Evolutionary conservation across 2,113 vertebrate species (phyloP).

Genomic region (Equus quagga): DNA sequence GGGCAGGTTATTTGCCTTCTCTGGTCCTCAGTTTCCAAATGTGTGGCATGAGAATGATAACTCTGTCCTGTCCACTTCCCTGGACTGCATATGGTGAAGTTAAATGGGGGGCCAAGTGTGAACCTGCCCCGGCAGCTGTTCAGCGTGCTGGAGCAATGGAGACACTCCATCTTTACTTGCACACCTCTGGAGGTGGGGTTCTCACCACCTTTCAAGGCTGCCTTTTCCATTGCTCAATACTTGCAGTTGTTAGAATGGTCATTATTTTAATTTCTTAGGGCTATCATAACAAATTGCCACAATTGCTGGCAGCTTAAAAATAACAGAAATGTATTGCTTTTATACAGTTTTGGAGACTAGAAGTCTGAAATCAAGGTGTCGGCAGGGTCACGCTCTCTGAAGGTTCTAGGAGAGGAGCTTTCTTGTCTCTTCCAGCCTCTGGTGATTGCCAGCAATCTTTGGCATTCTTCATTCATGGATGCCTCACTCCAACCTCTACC

Average conservation of each 20-base stretch:
- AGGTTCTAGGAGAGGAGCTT: background rate
- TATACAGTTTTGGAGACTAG: background rate
- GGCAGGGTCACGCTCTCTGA: background rate
- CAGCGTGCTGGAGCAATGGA: background rate
- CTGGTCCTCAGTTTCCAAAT: slow-evolving; percentile 17
- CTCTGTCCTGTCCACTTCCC: background rate
- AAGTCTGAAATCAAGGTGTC: background rate
- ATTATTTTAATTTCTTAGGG: background rate
- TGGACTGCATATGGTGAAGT: background rate
- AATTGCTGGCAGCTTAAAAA: background rate
- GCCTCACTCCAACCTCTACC: background rate
- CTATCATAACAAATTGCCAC: background rate
- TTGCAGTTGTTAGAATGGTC: background rate
- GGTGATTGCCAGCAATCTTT: background rate
- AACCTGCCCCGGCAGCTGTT: background rate
- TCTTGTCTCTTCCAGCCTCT: background rate
- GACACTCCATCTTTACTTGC: background rate
- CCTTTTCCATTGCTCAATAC: background rate
- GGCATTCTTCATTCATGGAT: background rate
- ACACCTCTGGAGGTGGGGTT: background rate
- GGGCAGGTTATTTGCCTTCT: background rate
- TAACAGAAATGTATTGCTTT: background rate
- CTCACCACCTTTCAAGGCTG: background rate
- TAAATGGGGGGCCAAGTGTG: background rate
- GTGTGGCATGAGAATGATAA: background rate